These are phyloP conservation scores for Reticulitermes speratus DNA, from an alignment of 1,140 invertebrate species.

Conservation along the genomic window DNA sequence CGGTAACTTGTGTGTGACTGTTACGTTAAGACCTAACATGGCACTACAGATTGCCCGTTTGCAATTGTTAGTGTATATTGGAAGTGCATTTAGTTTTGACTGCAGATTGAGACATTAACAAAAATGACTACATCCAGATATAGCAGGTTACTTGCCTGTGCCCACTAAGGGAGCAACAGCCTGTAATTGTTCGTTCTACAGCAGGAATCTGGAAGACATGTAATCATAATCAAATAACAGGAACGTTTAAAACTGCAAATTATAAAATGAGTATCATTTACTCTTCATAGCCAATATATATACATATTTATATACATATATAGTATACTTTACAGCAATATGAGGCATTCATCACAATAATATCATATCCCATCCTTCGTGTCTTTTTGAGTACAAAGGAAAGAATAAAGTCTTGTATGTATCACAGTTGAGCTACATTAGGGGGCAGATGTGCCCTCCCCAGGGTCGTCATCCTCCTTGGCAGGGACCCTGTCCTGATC, in stretches of 20 bases:
- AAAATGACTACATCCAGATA: too few species aligned
- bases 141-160: too few species aligned
- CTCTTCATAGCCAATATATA: not conserved
- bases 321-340: not conserved
- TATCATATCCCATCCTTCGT: not conserved
- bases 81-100: too few species aligned
- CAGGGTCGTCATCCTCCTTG: not conserved
- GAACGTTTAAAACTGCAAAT: not conserved
- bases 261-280: not conserved
- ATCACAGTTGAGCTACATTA: not conserved
- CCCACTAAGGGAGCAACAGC: too few species aligned
- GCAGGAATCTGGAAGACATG: too few species aligned
- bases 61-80: too few species aligned
- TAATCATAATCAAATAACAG: not conserved
- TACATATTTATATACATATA: not conserved
- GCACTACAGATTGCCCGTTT: too few species aligned
- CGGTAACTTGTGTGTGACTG: too few species aligned
- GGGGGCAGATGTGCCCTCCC: not conserved
- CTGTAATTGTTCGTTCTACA: too few species aligned
- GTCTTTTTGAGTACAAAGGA: slow-evolving; percentile 13
- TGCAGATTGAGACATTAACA: too few species aligned
- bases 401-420: slow-evolving; percentile 13
- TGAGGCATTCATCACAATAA: slow-evolving; percentile 6
- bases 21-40: too few species aligned
- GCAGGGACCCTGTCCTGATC: slow-evolving; percentile 44